These are phyloP conservation scores for Gopherus flavomarginatus DNA, from an alignment of 2,113 vertebrate genomes.

Conservation along the genomic window DNA sequence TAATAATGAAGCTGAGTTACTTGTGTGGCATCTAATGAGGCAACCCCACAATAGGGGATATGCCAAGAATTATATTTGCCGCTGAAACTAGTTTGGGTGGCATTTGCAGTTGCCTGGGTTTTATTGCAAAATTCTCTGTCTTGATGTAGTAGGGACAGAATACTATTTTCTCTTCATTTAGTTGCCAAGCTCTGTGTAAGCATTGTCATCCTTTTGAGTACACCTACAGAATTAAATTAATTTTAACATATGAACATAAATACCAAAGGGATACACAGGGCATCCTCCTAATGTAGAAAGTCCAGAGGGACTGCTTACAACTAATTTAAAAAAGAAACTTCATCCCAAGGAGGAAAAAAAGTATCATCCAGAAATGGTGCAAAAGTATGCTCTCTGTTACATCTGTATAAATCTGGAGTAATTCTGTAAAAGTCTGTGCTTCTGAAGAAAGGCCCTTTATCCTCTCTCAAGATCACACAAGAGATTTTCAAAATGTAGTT, in stretches of 20 bases:
- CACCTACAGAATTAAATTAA: not conserved
- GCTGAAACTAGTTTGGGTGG: not conserved
- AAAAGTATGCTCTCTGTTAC: not conserved
- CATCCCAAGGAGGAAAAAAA: not conserved
- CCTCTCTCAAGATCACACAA: not conserved
- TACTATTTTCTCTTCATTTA: not conserved
- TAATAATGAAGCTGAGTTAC: conserved; percentile 19
- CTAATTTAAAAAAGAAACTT: not conserved
- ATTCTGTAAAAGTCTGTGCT: not conserved
- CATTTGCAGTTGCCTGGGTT: conserved; percentile 16
- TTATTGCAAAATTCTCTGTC: not conserved
- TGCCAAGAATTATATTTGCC: conserved; percentile 24
- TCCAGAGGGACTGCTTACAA: not conserved
- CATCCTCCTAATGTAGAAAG: not conserved
- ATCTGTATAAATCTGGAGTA: not conserved
- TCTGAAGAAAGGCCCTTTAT: not conserved
- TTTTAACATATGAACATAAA: conserved; percentile 5
- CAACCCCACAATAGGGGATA: not conserved
- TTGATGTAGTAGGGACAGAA: not conserved
- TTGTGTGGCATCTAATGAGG: not conserved
- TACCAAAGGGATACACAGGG: not conserved
- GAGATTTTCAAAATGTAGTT: not conserved
- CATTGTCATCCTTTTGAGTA: not conserved
- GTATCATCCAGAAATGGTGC: not conserved
- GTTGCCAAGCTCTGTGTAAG: not conserved